These are phyloP conservation scores for Tolypeutes matacus DNA, from an alignment of 2,797 vertebrate species.

Conservation along the genomic window DNA sequence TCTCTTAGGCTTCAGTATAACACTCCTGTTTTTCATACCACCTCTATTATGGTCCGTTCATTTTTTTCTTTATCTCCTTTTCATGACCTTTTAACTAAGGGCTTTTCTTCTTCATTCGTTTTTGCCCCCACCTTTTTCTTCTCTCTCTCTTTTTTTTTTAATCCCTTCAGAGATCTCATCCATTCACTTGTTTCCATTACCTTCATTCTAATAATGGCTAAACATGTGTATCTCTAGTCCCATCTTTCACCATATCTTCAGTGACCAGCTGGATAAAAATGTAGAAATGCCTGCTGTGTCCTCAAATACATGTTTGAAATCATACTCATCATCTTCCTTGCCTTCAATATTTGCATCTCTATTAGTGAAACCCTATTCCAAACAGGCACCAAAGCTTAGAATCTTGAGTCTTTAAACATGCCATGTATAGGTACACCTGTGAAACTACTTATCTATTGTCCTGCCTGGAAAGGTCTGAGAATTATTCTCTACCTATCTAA, in stretches of 20 bases:
- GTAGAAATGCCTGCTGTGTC: not conserved
- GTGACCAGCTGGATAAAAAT: not conserved
- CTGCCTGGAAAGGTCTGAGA: not conserved
- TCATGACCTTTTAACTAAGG: not conserved
- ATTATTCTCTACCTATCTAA: not conserved
- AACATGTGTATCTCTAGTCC: not conserved
- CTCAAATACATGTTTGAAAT: not conserved
- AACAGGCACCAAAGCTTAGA: not conserved
- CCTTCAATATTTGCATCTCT: not conserved
- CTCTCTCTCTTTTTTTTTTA: not conserved
- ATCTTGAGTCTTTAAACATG: not conserved
- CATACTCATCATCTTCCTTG: not conserved
- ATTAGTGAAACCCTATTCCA: not conserved
- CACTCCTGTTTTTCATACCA: not conserved
- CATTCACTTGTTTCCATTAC: not conserved
- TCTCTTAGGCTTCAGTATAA: not conserved
- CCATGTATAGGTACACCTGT: rapidly evolving
- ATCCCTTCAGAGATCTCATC: not conserved
- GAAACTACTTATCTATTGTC: not conserved
- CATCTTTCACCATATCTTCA: not conserved
- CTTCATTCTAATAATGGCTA: not conserved
- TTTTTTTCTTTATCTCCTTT: slow-evolving; percentile 10
- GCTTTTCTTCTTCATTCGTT: not conserved
- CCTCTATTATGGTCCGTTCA: not conserved
- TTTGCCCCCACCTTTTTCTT: not conserved